Base-by-base conservation (phyloP, 1,140 invertebrate species). In the Wasmannia auropunctata region DNA sequence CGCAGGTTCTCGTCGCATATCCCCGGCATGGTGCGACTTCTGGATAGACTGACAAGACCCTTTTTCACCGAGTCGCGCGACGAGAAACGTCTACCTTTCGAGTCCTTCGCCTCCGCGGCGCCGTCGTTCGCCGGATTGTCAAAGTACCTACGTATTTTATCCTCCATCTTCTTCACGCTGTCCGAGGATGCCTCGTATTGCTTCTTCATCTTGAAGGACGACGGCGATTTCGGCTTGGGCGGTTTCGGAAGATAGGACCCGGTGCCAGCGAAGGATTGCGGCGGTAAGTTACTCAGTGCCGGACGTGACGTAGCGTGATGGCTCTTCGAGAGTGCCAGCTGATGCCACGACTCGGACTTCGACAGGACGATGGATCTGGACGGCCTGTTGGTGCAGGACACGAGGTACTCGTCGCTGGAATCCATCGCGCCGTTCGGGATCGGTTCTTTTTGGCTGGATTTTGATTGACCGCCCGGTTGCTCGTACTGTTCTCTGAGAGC, bases 291-390 rank as follows among this genome's bases (percentile, higher is more conserved):
- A 10, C 1, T 19, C 4, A 25, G 83, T 11, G 1, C 28, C n/a
- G 46, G 2, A 37, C 31, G 10, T 16, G 58, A 3, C 28, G 28
- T 1, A 43, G 93, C 91, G 83, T 91, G 92, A 93, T 92, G 63
- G 92, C 91, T 11, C 92, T 63, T 74, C 1, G 95, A 92, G 11
- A 95, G 16, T 0, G 94, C 94, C 4, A 95, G 58, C 87, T 98
- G 97, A 91, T 98, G 97, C 97, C 97, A 98, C 0, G 97, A 98
- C 93, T 97, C 97, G 2, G 97, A 97, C 92, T 97, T 97, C 49
- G 96, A 97, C n/a, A 98, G 92, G 0, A 96, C 95, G 40, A 93
- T 94, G 25, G 92, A 95, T 85, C 91, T 92, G 25, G 90, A 93
- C 0, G 93, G 92, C 80, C 91, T 92, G 40, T 77, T 91, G 7